Evolutionary conservation across 2,888 invertebrate genomes (phyloP).

Genomic region (Caenorhabditis sp.): DNA sequence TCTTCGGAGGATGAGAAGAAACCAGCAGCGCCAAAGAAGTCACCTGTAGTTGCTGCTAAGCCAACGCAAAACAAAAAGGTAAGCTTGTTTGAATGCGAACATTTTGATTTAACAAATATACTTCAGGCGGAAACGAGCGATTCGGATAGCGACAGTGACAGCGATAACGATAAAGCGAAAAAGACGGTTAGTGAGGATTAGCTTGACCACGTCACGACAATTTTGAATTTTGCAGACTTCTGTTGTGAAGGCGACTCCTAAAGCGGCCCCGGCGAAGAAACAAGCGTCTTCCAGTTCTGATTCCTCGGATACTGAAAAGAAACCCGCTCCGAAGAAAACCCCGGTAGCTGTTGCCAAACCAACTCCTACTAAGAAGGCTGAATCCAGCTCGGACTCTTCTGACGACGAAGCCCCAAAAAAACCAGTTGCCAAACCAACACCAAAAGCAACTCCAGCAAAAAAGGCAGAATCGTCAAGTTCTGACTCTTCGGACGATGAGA

Average conservation of each 20-base stretch:
- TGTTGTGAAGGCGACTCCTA: background rate
- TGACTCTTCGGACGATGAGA: conserved; percentile 18
- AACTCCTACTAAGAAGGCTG: conserved; percentile 21
- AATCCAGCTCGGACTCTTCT: conserved; percentile 24
- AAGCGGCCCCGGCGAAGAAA: conserved; percentile 5
- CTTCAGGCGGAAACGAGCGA: conserved; percentile 3
- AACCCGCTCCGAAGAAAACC: conserved; percentile 24
- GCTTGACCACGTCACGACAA: background rate
- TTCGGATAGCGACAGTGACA: background rate
- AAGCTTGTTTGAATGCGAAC: conserved; percentile 28
- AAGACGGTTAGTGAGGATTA: conserved; percentile 8
- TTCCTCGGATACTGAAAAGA: conserved; percentile 29
- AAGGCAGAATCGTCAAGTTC: conserved; percentile 3
- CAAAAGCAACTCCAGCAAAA: conserved; percentile 13
- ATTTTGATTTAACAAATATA: conserved; percentile 35
- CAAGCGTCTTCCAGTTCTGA: background rate
- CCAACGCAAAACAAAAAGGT: conserved; percentile 25
- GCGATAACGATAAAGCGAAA: conserved; percentile 14
- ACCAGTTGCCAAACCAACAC: conserved; percentile 17
- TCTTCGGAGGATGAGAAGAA: conserved; percentile 26
- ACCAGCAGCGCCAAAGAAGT: conserved; percentile 10
- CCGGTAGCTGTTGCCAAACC: conserved; percentile 8
- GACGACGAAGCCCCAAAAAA: conserved; percentile 24
- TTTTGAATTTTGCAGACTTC: conserved; percentile 7
- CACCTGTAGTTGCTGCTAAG: conserved; percentile 6